Percentiles rank a stretch among this genome's conserved stretches.
Evolutionary conservation across 2,888 invertebrate genomes (phyloP).

Genomic region (Sycophila texana): DNA sequence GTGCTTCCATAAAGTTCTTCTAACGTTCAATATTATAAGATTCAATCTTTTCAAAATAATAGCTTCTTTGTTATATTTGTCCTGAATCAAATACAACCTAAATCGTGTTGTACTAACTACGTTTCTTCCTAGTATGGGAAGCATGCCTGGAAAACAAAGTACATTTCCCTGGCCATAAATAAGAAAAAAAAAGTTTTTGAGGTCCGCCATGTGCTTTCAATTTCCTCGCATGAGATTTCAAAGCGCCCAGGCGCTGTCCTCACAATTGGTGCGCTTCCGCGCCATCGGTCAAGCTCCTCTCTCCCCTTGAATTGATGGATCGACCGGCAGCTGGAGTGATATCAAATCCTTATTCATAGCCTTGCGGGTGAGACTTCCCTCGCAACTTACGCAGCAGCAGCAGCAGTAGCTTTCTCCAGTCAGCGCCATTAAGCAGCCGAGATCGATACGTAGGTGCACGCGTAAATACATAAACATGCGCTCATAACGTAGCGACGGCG

Average conservation of each 20-base stretch:
- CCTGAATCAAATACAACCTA: too few relatives aligned
- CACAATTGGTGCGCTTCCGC: too few relatives aligned
- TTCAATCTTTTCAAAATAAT: too few relatives aligned
- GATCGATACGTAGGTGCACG: not conserved
- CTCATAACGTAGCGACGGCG: not conserved
- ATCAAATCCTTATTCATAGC: not conserved
- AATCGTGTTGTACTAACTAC: too few relatives aligned
- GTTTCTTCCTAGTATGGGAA: too few relatives aligned
- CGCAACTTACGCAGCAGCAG: not conserved
- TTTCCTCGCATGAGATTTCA: not conserved
- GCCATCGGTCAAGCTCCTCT: not conserved
- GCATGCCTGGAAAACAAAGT: too few relatives aligned
- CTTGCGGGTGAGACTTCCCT: not conserved
- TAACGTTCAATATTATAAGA: too few relatives aligned
- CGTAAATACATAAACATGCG: not conserved
- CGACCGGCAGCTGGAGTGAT: not conserved
- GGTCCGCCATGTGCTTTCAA: not conserved
- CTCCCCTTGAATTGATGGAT: slow-evolving; percentile 2
- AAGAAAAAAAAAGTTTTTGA: too few relatives aligned
- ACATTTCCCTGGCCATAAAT: too few relatives aligned
- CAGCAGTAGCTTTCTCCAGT: not conserved
- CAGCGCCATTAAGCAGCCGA: not conserved
- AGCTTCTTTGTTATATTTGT: too few relatives aligned
- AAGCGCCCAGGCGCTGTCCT: too few relatives aligned
- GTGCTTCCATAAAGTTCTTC: too few relatives aligned